Percentiles rank a stretch among this genome's conserved stretches.
Conservation (phyloP, 2,797 vertebrate genomes). For the Sebastes alutus region DNA sequence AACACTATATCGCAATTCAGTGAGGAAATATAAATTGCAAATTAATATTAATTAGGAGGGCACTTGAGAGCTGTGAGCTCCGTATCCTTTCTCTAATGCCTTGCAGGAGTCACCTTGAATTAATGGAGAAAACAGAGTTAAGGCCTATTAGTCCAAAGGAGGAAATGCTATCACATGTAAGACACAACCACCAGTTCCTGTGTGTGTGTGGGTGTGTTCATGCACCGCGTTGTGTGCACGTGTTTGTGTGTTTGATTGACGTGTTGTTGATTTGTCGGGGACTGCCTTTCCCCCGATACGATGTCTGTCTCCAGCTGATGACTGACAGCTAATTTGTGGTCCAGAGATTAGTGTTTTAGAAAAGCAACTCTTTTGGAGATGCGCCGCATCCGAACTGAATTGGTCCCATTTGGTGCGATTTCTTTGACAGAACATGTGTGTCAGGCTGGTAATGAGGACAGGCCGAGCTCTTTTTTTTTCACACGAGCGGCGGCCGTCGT, state of each 20-base stretch:
- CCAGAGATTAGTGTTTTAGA: conserved; percentile 79
- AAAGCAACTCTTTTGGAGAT: conserved; percentile 56
- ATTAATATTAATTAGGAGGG: conserved; percentile 57
- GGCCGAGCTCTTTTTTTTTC: conserved; percentile 33
- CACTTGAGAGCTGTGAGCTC: conserved; percentile 38
- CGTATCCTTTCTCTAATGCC: conserved; percentile 29
- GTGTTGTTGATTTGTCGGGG: conserved; percentile 75
- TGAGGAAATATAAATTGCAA: conserved; percentile 39
- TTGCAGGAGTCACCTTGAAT: conserved; percentile 69
- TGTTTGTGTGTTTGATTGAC: conserved; percentile 69
- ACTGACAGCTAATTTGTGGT: conserved; percentile 83
- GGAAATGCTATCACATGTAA: conserved; percentile 28
- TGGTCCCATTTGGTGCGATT: conserved; percentile 63
- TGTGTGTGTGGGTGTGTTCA: conserved; percentile 5
- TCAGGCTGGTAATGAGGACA: conserved; percentile 71
- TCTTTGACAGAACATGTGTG: conserved; percentile 61
- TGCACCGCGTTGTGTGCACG: not conserved
- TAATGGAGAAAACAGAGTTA: conserved; percentile 58
- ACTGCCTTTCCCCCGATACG: conserved; percentile 61
- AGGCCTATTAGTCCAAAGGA: conserved; percentile 42
- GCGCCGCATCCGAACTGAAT: conserved; percentile 53
- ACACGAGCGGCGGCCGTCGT: conserved; percentile 45
- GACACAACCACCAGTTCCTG: conserved; percentile 11
- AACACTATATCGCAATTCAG: conserved; percentile 20
- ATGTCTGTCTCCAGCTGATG: conserved; percentile 68